Conservation (phyloP, 2,797 vertebrate species). For the Pelochelys cantorii region DNA sequence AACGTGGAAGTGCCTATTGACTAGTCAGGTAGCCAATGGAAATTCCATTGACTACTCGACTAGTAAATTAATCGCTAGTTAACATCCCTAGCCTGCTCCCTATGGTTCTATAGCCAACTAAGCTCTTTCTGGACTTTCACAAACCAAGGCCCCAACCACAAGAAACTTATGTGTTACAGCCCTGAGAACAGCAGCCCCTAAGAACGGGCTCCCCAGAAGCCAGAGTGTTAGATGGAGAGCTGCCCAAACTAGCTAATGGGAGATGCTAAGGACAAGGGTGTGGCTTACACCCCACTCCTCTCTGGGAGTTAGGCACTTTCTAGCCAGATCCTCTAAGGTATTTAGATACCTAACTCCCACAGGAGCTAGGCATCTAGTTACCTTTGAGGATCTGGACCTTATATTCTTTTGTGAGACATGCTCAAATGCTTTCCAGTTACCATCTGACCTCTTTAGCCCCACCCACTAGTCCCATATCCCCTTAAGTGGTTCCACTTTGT, state of each 20-base stretch:
- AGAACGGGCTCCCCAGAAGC: not conserved
- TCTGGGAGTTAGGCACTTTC: not conserved
- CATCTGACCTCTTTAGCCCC: not conserved
- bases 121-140: not conserved
- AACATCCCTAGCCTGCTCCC: not conserved
- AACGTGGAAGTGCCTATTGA: too few relatives aligned
- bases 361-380: not conserved
- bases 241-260: not conserved
- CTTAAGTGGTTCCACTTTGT: not conserved
- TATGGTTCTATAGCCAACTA: too few relatives aligned
- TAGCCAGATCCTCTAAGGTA: too few relatives aligned
- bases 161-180: rapidly evolving
- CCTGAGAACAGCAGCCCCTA: not conserved
- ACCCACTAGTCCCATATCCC: not conserved
- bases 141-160: not conserved
- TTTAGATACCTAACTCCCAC: not conserved
- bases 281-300: not conserved
- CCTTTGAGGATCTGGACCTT: not conserved
- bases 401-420: not conserved
- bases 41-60: too few relatives aligned
- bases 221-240: not conserved
- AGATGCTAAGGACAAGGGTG: not conserved
- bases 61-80: too few relatives aligned
- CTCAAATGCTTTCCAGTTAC: not conserved
- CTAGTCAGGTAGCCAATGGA: too few relatives aligned